These are phyloP conservation scores for Cetoscarus ocellatus DNA, from an alignment of 2,797 vertebrate genomes.

Conservation along the genomic window DNA sequence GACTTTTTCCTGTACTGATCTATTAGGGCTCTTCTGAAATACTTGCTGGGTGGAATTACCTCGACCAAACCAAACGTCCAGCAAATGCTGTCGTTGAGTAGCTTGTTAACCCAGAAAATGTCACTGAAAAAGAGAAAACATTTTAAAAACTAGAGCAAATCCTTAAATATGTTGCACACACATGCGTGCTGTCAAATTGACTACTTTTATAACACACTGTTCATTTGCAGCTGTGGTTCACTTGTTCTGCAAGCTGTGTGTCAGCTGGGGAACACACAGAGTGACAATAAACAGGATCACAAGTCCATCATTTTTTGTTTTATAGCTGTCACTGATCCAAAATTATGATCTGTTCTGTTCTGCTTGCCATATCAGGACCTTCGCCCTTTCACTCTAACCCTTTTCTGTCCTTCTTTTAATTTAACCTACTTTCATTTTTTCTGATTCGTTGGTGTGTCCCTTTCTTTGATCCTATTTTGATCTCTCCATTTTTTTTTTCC, in stretches of 20 bases:
- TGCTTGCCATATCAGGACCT: background rate
- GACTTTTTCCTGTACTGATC: no score
- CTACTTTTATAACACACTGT: background rate
- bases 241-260: background rate
- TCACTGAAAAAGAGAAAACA: background rate
- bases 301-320: background rate
- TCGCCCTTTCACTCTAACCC: background rate
- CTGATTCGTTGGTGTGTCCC: constrained; percentile 1
- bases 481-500: background rate
- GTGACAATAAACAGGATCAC: background rate
- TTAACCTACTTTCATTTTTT: background rate
- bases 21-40: no score
- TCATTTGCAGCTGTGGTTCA: background rate
- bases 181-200: background rate
- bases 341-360: background rate
- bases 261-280: background rate
- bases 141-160: background rate
- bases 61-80: background rate
- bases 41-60: background rate
- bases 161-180: background rate
- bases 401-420: constrained; percentile 7
- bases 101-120: background rate
- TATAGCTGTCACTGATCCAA: background rate
- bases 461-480: constrained; percentile 9
- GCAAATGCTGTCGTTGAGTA: background rate